Evolutionary conservation across 2,113 vertebrate species (phyloP), one percentile per base, ranked within the genome.

Genomic region (Charadrius vociferus): DNA sequence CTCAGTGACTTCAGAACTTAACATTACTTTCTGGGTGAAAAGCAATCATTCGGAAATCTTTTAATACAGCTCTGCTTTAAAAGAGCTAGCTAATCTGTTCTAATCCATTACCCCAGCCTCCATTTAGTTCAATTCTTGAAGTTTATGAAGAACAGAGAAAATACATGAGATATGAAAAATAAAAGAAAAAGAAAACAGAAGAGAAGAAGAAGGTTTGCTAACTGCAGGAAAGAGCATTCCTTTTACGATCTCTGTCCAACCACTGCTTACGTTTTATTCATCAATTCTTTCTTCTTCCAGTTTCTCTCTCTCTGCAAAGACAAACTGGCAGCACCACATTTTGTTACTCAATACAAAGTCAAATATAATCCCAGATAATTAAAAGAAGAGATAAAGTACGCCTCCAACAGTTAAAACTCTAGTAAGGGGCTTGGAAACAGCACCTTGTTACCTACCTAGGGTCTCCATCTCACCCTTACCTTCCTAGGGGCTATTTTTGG

Each of bases 101-200:
- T 93, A 88, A 97, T 96, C 93, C 83, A 86, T 91, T 88, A 61
- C 74, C 55, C n/a, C 50, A 52, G 66, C 78, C 49, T 56, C 47
- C 32, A n/a, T 88, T 87, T 84, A 82, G 30, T 37, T 73, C 70
- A 93, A 93, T 93, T 95, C 81, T 89, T 91, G 56, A 91, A 56
- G 23, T 50, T 89, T 89, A 88, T 80, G 70, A 88, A 90, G 91
- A 93, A 94, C 61, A 77, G 66, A 68, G 73, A 94, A 34, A 85
- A 90, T 80, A 92, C 34, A 27, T 53, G 73, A 92, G 59, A 61
- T 37, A 39, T 89, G 81, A 93, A 89, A 93, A 91, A 95, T 67
- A 75, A 30, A 88, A 89, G 78, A 92, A 97, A 96, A 94, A 91
- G 93, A 92, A 96, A 91, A 87, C 37, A 94, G 80, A 78, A 82